Base-by-base conservation (phyloP, 1,140 invertebrate genomes). In the Drosophila subpulchrella region DNA sequence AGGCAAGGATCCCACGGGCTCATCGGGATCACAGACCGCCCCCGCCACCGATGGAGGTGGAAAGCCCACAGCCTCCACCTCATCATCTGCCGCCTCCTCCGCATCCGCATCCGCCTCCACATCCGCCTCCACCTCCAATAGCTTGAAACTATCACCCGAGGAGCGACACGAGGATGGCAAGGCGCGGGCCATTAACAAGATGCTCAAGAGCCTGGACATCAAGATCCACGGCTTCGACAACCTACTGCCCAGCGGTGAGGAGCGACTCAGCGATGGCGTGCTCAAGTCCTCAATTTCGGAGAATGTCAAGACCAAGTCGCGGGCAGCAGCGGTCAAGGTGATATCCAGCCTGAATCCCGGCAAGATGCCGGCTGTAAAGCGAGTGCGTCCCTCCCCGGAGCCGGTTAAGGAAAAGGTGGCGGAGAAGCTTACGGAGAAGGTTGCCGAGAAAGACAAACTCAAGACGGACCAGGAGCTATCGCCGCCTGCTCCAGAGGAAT, bases 211-310 rank as follows among this genome's bases (percentile, higher is more conserved):
- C 50, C 78, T 92, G 53, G 91, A 92, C 70, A 92, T 92, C 46
- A 91, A 92, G 77, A 92, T 92, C 24, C 91, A 90, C 50, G 91
- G 91, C 53, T 92, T 92, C 44, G 90, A 91, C 55, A 92, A 91
- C 70, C 72, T 92, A 36, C 44, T 92, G 76, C 85, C 88, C 38
- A 83, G 75, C 53, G 82, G 91, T 4, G 90, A 91, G 58, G 82
- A 78, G 65, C 76, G 80, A 12, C 67, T 81, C 13, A 77, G 80
- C 32, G 62, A 80, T 7, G 77, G 81, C 12, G 67, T 72, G 11
- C 77, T 92, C n/a, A 92, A 92, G 70, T 91, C 91, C 6, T 92
- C 91, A 34, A 92, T 92, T 65, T 92, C 91, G 62, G 91, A 92
- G 65, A 92, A 91, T 42, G 91, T 92, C 3, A 92, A 92, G 63